Conservation (phyloP, 2,888 invertebrate species). For the Synergus laeviventris region DNA sequence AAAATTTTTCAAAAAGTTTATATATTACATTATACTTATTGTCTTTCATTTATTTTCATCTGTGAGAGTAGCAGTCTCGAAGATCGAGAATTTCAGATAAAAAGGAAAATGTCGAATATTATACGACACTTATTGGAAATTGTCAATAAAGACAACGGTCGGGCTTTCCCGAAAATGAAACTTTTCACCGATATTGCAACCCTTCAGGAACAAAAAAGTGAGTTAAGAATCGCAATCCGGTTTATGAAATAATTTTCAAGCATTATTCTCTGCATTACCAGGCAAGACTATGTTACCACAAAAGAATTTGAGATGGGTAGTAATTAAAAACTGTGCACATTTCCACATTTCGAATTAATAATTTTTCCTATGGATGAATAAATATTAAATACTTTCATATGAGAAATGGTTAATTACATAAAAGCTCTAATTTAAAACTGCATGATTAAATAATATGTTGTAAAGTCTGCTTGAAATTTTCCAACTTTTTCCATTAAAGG, state of each 20-base stretch:
- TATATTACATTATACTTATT: not conserved
- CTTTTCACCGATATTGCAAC: not conserved
- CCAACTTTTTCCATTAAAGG: not conserved
- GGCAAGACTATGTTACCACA: too few species aligned
- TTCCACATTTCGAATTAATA: too few species aligned
- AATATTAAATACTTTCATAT: too few species aligned
- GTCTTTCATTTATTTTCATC: not conserved
- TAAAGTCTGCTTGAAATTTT: too few species aligned
- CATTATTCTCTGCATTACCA: too few species aligned
- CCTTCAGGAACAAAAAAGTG: not conserved
- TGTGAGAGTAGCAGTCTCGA: not conserved
- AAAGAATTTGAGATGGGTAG: too few species aligned
- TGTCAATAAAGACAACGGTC: not conserved
- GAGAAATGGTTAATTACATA: too few species aligned
- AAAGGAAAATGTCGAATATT: not conserved
- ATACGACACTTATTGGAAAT: not conserved
- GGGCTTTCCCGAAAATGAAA: not conserved
- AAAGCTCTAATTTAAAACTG: too few species aligned
- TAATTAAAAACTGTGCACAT: too few species aligned
- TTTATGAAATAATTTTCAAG: not conserved
- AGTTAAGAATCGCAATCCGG: not conserved
- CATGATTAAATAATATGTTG: too few species aligned
- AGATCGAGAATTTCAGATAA: not conserved
- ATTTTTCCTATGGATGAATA: too few species aligned
- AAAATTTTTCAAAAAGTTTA: not conserved